Evolutionary conservation across 1,140 invertebrate genomes (phyloP).

Genomic region (Stenopsyche tienmushanensis): DNA sequence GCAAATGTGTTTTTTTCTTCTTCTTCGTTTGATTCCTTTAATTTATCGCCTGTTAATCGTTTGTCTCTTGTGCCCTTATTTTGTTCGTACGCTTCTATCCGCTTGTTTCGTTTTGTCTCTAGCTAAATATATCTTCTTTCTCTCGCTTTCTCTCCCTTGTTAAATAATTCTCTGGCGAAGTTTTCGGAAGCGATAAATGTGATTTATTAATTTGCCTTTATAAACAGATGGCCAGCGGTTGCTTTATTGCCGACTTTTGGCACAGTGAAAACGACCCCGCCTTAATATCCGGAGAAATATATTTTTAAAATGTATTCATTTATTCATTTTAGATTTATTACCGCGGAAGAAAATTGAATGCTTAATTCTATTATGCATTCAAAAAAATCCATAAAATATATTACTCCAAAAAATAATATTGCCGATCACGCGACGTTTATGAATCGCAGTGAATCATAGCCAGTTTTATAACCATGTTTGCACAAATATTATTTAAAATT

Average conservation of each 20-base stretch:
- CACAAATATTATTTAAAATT: too few relatives aligned
- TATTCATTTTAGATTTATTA: too few relatives aligned
- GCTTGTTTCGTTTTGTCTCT: not conserved
- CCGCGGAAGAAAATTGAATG: too few relatives aligned
- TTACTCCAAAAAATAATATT: too few relatives aligned
- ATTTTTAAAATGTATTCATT: too few relatives aligned
- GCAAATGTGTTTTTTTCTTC: not conserved
- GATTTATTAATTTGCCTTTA: constrained; percentile 42
- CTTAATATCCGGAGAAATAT: too few relatives aligned
- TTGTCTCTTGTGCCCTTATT: constrained; percentile 2
- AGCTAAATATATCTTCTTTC: not conserved
- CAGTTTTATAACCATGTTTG: too few relatives aligned
- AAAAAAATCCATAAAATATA: too few relatives aligned
- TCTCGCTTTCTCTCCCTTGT: not conserved
- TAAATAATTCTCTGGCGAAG: constrained; percentile 22
- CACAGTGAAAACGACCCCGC: too few relatives aligned
- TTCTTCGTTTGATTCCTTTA: constrained; percentile 2
- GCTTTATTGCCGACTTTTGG: constrained; percentile 1
- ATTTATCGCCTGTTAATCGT: constrained; percentile 23
- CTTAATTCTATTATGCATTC: too few relatives aligned
- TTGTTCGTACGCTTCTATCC: not conserved
- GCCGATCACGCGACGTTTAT: too few relatives aligned
- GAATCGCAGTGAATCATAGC: too few relatives aligned
- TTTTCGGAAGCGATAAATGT: constrained; percentile 40
- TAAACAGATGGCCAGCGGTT: constrained; percentile 36